Conservation (phyloP, 2,113 vertebrate species). For the Petaurus breviceps region DNA sequence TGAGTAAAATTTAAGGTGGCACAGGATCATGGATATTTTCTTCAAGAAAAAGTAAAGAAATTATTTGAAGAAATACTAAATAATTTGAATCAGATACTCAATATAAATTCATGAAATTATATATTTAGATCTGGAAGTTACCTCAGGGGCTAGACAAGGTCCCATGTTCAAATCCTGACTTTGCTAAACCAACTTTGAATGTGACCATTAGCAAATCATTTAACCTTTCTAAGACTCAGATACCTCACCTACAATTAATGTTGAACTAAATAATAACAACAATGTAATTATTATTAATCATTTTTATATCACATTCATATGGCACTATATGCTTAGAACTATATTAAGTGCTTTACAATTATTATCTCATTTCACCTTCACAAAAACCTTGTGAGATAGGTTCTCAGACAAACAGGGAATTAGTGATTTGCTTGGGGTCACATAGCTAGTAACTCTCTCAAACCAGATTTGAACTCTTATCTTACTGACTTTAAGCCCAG, state of each 20-base stretch:
- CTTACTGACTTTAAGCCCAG: not conserved
- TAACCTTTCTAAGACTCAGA: not conserved
- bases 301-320: not conserved
- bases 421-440: not conserved
- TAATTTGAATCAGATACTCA: not conserved
- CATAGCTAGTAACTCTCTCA: not conserved
- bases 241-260: not conserved
- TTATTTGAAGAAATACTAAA: not conserved
- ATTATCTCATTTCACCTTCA: not conserved
- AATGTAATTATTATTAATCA: too few relatives aligned
- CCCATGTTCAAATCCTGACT: not conserved
- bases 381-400: not conserved
- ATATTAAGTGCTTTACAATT: not conserved
- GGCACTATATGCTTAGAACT: not conserved
- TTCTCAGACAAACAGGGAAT: not conserved
- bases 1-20: not conserved
- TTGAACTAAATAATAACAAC: not conserved
- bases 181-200: not conserved
- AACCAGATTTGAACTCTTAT: not conserved
- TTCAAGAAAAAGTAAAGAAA: not conserved
- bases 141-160: not conserved
- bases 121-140: not conserved
- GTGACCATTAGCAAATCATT: not conserved
- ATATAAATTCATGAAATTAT: not conserved
- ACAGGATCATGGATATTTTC: not conserved